Evolutionary conservation across 2,888 invertebrate genomes (phyloP).

Genomic region (Parnassius mnemosyne): DNA sequence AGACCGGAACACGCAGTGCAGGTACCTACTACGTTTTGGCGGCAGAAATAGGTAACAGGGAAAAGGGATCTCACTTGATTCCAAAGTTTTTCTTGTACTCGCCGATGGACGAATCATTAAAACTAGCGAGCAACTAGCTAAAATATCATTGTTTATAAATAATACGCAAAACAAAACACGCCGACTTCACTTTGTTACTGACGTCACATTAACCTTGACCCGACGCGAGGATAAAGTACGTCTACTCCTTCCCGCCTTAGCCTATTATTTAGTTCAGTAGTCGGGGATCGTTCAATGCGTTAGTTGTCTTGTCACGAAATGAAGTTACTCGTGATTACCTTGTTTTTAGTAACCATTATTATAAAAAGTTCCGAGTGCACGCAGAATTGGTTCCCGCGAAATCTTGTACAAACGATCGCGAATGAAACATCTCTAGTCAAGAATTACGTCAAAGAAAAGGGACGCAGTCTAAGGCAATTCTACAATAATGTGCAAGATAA

Average conservation of each 20-base stretch:
- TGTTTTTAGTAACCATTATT: slow-evolving; percentile 48
- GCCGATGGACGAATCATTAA: background rate
- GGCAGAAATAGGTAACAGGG: too few species aligned
- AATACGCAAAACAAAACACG: slow-evolving; percentile 14
- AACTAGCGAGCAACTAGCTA: slow-evolving; percentile 5
- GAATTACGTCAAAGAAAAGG: slow-evolving; percentile 58
- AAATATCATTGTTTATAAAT: slow-evolving; percentile 25
- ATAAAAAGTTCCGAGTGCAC: slow-evolving; percentile 49
- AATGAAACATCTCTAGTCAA: slow-evolving; percentile 57
- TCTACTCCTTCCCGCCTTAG: slow-evolving; percentile 31
- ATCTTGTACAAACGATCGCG: slow-evolving; percentile 53
- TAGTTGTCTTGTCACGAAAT: slow-evolving; percentile 38
- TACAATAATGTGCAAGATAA: slow-evolving; percentile 59
- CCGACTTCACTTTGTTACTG: slow-evolving; percentile 4
- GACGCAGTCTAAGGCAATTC: slow-evolving; percentile 51
- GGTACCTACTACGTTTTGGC: too few species aligned
- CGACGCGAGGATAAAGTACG: slow-evolving; percentile 47
- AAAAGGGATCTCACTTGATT: too few species aligned
- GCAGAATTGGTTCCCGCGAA: slow-evolving; percentile 53
- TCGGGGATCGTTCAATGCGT: slow-evolving; percentile 33
- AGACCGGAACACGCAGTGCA: too few species aligned
- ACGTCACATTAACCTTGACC: slow-evolving; percentile 50
- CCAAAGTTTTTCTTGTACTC: too few species aligned
- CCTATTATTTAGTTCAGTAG: slow-evolving; percentile 42
- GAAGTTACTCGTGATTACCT: slow-evolving; percentile 47